A percentile compares a stretch with the other conserved stretches of the same genome.
Evolutionary conservation across 2,888 invertebrate genomes (phyloP).

Genomic region (Trachelus troglodyta): DNA sequence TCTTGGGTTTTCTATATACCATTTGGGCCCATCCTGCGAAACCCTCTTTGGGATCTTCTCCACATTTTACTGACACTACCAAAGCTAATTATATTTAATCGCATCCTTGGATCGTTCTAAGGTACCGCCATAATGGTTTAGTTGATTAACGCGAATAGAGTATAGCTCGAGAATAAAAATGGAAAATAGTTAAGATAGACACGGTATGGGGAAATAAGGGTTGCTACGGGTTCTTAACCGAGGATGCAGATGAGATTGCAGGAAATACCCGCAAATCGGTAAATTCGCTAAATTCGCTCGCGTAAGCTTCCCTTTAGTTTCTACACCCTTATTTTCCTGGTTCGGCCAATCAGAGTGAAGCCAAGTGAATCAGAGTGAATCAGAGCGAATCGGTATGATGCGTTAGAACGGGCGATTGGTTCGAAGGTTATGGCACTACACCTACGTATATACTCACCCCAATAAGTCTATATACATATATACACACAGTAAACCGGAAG

Average conservation of each 20-base stretch:
- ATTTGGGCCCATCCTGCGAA: constrained; percentile 29
- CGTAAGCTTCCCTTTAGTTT: neutral
- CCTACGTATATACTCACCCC: neutral
- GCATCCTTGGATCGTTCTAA: constrained; percentile 1
- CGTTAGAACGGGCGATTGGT: neutral
- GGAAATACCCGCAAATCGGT: neutral
- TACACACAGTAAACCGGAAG: neutral
- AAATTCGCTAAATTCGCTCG: neutral
- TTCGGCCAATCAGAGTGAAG: neutral
- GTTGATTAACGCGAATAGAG: neutral
- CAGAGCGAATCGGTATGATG: neutral
- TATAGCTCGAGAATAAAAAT: neutral
- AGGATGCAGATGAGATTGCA: neutral
- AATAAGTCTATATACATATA: constrained; percentile 5
- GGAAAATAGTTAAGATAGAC: neutral
- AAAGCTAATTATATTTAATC: constrained; percentile 57
- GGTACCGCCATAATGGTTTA: neutral
- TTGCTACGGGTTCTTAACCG: neutral
- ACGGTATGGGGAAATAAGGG: neutral
- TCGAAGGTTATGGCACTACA: neutral
- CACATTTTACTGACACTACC: constrained; percentile 49
- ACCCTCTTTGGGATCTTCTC: constrained; percentile 21
- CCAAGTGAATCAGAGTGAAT: neutral
- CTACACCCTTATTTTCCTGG: neutral
- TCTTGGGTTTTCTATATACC: constrained; percentile 20